Evolutionary conservation across 2,113 vertebrate genomes (phyloP).

Genomic region (Craseonycteris thonglongyai): DNA sequence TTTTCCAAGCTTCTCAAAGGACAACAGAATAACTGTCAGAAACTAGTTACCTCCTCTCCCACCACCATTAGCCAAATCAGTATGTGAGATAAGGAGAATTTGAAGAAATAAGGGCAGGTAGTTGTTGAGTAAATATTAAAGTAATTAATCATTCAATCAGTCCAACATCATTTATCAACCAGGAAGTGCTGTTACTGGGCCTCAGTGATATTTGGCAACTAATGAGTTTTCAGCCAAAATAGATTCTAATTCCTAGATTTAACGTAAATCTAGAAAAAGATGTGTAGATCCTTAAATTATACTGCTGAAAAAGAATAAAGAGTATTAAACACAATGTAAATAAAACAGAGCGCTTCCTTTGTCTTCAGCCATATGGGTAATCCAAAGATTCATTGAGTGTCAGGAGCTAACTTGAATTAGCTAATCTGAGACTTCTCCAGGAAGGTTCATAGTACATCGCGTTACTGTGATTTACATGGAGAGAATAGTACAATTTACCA

Average conservation of each 20-base stretch:
- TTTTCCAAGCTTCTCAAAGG: neutral
- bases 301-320: neutral
- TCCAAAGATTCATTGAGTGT: neutral
- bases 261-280: neutral
- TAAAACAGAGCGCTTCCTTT: neutral
- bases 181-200: neutral
- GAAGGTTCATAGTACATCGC: neutral
- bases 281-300: neutral
- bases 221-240: constrained; percentile 23
- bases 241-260: neutral
- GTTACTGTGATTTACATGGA: neutral
- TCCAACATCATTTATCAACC: neutral
- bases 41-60: neutral
- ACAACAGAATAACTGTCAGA: neutral
- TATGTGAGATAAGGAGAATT: neutral
- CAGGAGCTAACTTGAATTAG: neutral
- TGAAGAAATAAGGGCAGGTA: neutral
- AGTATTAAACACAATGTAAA: neutral
- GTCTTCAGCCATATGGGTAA: neutral
- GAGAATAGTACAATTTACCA: neutral
- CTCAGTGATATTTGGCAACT: constrained; percentile 3
- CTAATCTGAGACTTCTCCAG: neutral
- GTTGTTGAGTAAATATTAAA: neutral
- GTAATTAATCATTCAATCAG: neutral
- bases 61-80: neutral